Conservation (phyloP, 2,797 vertebrate species). For the Rhabdophis nuchalis region DNA sequence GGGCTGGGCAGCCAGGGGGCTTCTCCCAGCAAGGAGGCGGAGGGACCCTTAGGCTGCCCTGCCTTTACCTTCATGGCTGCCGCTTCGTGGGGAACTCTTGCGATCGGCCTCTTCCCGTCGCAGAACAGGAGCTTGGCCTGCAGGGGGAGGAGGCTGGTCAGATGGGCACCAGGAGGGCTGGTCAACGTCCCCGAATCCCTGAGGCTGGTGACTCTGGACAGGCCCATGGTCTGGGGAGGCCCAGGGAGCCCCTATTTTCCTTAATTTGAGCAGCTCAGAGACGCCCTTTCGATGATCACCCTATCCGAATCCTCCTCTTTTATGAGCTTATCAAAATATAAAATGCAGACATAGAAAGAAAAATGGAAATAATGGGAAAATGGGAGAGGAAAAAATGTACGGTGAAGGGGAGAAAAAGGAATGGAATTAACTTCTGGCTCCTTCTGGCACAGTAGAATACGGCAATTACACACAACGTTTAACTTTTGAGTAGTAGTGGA, state of each 20-base stretch:
- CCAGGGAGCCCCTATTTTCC: neutral
- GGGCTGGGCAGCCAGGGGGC: neutral
- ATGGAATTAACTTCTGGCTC: neutral
- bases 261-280: neutral
- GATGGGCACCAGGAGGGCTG: neutral
- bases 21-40: neutral
- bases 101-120: conserved; percentile 77
- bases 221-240: too few species aligned
- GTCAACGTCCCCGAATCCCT: too few species aligned
- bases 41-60: neutral
- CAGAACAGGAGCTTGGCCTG: conserved; percentile 93
- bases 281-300: neutral
- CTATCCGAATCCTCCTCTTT: neutral
- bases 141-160: conserved; percentile 9
- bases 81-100: conserved; percentile 74
- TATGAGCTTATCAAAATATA: neutral
- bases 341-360: neutral
- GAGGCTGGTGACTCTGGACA: neutral
- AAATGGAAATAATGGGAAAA: neutral
- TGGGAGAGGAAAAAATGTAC: too few species aligned
- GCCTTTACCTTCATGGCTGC: conserved; percentile 77
- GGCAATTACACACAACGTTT: neutral
- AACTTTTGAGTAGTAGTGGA: neutral
- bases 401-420: neutral
- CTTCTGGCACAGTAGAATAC: neutral